Evolutionary conservation across 2,113 vertebrate genomes (phyloP).

Genomic region (Indicator indicator): DNA sequence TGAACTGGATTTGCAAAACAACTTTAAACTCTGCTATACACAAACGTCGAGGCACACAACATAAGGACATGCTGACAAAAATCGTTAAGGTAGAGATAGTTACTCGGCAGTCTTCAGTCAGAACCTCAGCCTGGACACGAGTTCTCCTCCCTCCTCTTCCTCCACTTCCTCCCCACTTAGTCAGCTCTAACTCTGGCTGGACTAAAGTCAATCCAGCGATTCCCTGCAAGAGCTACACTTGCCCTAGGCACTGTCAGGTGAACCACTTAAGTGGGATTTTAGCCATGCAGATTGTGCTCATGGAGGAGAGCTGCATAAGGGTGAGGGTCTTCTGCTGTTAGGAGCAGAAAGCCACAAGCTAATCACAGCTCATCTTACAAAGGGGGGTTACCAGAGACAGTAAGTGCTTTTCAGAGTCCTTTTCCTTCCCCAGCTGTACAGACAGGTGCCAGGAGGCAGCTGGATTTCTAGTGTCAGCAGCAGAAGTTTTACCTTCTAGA

Average conservation of each 20-base stretch:
- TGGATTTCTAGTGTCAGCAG: rapidly evolving
- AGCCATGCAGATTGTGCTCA: neutral
- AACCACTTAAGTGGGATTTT: neutral
- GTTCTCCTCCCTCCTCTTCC: slow-evolving; percentile 20
- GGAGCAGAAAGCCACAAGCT: neutral
- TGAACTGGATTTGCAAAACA: slow-evolving; percentile 61
- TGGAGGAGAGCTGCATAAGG: neutral
- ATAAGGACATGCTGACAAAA: slow-evolving; percentile 61
- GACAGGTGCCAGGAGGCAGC: neutral
- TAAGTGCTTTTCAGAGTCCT: neutral
- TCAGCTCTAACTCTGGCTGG: neutral
- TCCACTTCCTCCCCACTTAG: neutral
- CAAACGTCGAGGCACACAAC: slow-evolving; percentile 50
- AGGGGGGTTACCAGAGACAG: neutral
- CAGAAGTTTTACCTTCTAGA: neutral
- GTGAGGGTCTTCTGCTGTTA: neutral
- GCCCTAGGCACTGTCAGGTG: neutral
- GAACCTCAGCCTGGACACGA: neutral
- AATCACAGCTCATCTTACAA: neutral
- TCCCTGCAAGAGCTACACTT: neutral
- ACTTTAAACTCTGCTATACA: slow-evolving; percentile 57
- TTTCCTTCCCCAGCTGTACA: neutral
- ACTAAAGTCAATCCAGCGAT: rapidly evolving
- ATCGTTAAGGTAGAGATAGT: slow-evolving; percentile 11
- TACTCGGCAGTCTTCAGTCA: neutral